Evolutionary conservation across 1,140 invertebrate species (phyloP).

Genomic region (Ridgeia piscesae): DNA sequence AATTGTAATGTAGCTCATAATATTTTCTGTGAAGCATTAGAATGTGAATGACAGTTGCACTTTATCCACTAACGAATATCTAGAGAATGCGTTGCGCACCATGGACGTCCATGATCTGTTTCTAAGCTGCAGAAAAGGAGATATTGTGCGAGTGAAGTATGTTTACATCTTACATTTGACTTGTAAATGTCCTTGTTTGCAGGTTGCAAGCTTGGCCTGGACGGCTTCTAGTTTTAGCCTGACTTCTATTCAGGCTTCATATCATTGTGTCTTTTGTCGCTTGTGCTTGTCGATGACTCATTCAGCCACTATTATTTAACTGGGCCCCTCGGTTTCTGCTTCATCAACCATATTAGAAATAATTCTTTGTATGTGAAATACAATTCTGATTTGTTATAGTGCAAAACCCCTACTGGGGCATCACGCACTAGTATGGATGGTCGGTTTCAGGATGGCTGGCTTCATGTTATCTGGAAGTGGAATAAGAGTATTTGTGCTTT

Average conservation of each 20-base stretch:
- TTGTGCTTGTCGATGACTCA: background rate
- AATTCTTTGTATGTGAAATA: too few relatives aligned
- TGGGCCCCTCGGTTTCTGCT: background rate
- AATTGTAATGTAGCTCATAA: background rate
- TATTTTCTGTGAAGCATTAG: background rate
- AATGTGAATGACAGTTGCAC: background rate
- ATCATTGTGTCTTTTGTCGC: too few relatives aligned
- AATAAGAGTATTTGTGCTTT: too few relatives aligned
- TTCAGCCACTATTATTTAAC: background rate
- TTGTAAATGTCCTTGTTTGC: background rate
- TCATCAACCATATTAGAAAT: background rate
- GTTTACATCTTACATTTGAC: background rate
- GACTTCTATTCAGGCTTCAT: too few relatives aligned
- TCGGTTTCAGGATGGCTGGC: too few relatives aligned
- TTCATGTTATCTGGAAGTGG: too few relatives aligned
- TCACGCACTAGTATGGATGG: too few relatives aligned
- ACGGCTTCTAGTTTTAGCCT: too few relatives aligned
- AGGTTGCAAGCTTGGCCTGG: too few relatives aligned
- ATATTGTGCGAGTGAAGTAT: slow-evolving; percentile 9
- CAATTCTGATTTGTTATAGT: too few relatives aligned
- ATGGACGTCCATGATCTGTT: slow-evolving; percentile 14
- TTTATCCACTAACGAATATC: background rate
- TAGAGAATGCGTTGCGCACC: background rate
- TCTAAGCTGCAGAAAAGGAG: slow-evolving; percentile 10
- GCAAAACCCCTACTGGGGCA: too few relatives aligned